Evolutionary conservation across 2,888 invertebrate species (phyloP), one percentile per base, ranked within the genome.

Genomic region (Pterobdella sp.): DNA sequence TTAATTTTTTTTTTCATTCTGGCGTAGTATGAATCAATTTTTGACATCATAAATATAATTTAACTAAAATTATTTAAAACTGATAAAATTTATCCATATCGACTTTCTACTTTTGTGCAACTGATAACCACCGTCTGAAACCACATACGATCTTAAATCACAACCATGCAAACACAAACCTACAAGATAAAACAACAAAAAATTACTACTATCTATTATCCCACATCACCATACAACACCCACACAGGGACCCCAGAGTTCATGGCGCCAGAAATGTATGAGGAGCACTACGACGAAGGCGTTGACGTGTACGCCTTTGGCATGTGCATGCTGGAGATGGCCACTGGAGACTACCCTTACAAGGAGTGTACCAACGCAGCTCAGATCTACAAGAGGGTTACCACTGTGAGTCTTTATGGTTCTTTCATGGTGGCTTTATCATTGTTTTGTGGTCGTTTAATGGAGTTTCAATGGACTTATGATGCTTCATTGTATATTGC

Each of bases 271-370:
- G 97, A 98, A 87, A 87, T 98, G 94, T 98, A 97, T 85, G 97
- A 98, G 82, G 98, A 98, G 85, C 95, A 96, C 85, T 98, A 98
- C 85, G 97, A 98, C 84, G 98, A 98, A 85, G 91, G 92, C 14
- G 97, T 99, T 26, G 98, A 98, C 84, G 95, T 98, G 74, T 98
- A 98, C 86, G 97, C 98, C 18, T 97, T 98, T 85, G 98, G 98
- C 60, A 98, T 98, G 97, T 99, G 98, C 86, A 95, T 99, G 93
- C 87, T 99, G 81, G 98, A 98, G 87, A 98, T 98, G 97, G 96
- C 96, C 56, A 97, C 97, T 69, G 94, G 94, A 63, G 98, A 98
- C 84, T 99, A 99, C 86, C 98, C 98, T 0, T 99, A 98, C 86
- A 92, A 92, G 77, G 98, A 98, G 86, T 98, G 98, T 84, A 91